Percentiles rank a stretch among this genome's conserved stretches.
Evolutionary conservation across 2,888 invertebrate species (phyloP).

Genomic region (Apodemia zela): DNA sequence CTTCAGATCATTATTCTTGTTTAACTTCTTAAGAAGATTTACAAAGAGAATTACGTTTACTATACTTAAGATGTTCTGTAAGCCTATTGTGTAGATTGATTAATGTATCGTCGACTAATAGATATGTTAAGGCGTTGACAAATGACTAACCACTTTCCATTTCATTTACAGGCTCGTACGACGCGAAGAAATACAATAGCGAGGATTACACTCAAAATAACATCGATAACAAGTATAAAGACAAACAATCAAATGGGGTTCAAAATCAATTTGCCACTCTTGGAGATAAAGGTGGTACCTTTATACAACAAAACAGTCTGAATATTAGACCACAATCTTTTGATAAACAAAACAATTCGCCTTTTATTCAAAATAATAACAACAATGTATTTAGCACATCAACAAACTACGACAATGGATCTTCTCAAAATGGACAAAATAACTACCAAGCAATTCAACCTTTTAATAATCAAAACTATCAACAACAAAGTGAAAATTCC

Average conservation of each 20-base stretch:
- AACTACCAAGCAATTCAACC: background rate
- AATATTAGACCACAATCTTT: slow-evolving; percentile 14
- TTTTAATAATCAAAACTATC: background rate
- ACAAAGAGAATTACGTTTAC: slow-evolving; percentile 4
- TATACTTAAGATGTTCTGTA: slow-evolving; percentile 30
- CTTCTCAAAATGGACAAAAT: background rate
- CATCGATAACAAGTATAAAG: slow-evolving; percentile 47
- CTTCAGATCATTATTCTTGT: background rate
- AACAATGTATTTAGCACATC: background rate
- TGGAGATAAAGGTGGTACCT: slow-evolving; percentile 20
- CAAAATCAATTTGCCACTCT: slow-evolving; percentile 46
- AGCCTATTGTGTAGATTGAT: slow-evolving; percentile 55
- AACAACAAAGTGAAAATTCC: slow-evolving; percentile 1
- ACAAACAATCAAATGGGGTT: slow-evolving; percentile 46
- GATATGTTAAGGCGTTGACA: slow-evolving; percentile 49
- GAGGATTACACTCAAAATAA: slow-evolving; percentile 57
- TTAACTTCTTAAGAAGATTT: slow-evolving; percentile 3
- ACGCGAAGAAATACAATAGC: slow-evolving; percentile 65
- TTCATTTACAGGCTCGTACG: slow-evolving; percentile 75
- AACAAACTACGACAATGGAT: background rate
- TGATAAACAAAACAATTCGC: background rate
- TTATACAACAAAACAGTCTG: slow-evolving; percentile 23
- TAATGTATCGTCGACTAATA: slow-evolving; percentile 56
- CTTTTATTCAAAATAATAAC: background rate
- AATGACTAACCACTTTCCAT: slow-evolving; percentile 70